These are phyloP conservation scores for Phataginus tetradactyla DNA, from an alignment of 2,797 vertebrate species.

Conservation along the genomic window DNA sequence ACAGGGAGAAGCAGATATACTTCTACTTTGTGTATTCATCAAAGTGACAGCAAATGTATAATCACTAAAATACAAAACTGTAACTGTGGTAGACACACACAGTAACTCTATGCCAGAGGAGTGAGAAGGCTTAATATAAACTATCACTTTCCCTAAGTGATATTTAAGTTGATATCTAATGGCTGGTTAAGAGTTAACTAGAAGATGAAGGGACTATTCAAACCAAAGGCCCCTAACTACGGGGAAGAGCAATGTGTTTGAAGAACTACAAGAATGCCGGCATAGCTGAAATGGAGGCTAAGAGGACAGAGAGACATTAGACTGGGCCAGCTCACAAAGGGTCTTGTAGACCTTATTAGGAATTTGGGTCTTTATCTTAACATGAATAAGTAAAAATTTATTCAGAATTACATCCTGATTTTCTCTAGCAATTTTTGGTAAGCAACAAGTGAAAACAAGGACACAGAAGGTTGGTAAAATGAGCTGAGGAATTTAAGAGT, in stretches of 20 bases:
- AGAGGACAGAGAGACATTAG: background rate
- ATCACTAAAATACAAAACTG: conserved; percentile 3
- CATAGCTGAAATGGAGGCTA: background rate
- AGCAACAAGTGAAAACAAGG: background rate
- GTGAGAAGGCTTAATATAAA: background rate
- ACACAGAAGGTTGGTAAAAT: background rate
- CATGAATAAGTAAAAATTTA: background rate
- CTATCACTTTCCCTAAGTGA: background rate
- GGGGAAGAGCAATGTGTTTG: background rate
- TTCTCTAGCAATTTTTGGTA: background rate
- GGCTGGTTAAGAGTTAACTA: background rate
- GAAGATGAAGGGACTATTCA: background rate
- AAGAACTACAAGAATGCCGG: background rate
- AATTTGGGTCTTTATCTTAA: background rate
- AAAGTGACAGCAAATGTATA: background rate
- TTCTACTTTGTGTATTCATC: background rate
- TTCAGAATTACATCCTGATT: background rate
- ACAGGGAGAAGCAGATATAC: background rate
- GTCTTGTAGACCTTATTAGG: background rate
- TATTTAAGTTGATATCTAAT: background rate
- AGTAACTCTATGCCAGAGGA: background rate
- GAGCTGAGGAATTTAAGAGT: background rate
- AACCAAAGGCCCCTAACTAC: background rate
- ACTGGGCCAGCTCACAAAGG: background rate
- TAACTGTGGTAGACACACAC: background rate